Evolutionary conservation across 2,888 invertebrate genomes (phyloP).

Genomic region (Drosophila kanekoi): DNA sequence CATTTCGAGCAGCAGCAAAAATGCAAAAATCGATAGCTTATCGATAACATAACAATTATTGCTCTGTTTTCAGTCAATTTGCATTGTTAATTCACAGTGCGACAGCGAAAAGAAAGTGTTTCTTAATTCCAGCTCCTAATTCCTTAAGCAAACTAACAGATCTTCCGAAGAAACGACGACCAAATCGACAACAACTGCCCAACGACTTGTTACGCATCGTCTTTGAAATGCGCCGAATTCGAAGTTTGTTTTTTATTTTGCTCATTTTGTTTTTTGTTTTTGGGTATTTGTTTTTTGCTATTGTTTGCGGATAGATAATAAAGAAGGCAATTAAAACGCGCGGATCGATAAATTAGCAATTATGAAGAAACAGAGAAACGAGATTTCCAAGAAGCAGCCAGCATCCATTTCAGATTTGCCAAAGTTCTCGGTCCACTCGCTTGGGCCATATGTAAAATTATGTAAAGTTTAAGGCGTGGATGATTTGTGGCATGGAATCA

Average conservation of each 20-base stretch:
- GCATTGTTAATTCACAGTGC: slow-evolving; percentile 49
- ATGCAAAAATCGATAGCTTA: slow-evolving; percentile 63
- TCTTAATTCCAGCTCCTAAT: slow-evolving; percentile 39
- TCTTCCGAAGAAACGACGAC: slow-evolving; percentile 17
- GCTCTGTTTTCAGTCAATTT: slow-evolving; percentile 59
- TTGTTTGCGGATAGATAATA: slow-evolving; percentile 42
- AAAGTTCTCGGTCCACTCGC: background rate
- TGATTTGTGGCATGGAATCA: slow-evolving; percentile 53
- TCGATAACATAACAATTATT: slow-evolving; percentile 61
- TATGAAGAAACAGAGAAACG: slow-evolving; percentile 46
- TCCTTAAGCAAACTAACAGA: slow-evolving; percentile 63
- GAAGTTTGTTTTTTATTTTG: slow-evolving; percentile 25
- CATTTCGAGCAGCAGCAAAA: background rate
- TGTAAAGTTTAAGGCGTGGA: slow-evolving; percentile 43
- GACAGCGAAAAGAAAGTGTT: slow-evolving; percentile 58
- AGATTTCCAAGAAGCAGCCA: slow-evolving; percentile 54
- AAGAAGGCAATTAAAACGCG: slow-evolving; percentile 57
- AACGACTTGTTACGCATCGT: slow-evolving; percentile 53
- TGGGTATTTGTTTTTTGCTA: slow-evolving; percentile 8
- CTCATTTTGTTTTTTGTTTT: background rate
- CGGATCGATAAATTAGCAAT: slow-evolving; percentile 63
- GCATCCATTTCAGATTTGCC: background rate
- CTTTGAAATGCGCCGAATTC: slow-evolving; percentile 54
- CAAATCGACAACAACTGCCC: slow-evolving; percentile 15
- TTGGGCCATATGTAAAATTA: slow-evolving; percentile 36